phyloP scores from a whole-genome alignment of 53 echinoderm and acorn worm genomes.

The Mesocentrotus franciscanus region DNA sequence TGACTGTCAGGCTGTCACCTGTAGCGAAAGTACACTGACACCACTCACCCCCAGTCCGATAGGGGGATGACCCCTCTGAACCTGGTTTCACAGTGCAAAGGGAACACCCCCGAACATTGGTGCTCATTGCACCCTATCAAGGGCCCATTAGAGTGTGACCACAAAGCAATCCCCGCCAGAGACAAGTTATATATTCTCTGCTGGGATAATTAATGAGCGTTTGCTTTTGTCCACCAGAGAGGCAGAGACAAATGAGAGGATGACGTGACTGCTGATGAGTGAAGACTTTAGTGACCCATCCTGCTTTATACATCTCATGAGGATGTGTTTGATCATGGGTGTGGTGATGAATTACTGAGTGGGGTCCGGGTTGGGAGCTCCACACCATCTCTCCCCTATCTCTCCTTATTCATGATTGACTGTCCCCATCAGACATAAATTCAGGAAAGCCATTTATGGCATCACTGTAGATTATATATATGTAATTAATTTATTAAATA shows the following conservation, averaged over 20 bases:
- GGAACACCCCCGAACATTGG: slow-evolving; percentile 11
- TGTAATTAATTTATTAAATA: too few relatives aligned
- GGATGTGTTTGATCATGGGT: neutral
- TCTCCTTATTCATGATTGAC: neutral
- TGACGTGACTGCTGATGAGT: slow-evolving; percentile 29
- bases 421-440: too few relatives aligned
- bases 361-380: neutral
- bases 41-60: neutral
- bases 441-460: too few relatives aligned
- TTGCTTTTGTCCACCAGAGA: slow-evolving; percentile 41
- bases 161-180: slow-evolving; percentile 19
- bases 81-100: slow-evolving; percentile 23
- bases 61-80: slow-evolving; percentile 55
- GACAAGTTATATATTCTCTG: slow-evolving; percentile 16
- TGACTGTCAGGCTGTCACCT: slow-evolving; percentile 31
- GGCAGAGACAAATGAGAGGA: slow-evolving; percentile 18
- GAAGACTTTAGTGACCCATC: slow-evolving; percentile 43
- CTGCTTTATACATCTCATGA: slow-evolving; percentile 12
- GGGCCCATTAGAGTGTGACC: slow-evolving; percentile 38
- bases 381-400: neutral
- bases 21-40: slow-evolving; percentile 49
- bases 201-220: slow-evolving; percentile 31
- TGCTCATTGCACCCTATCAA: slow-evolving; percentile 41
- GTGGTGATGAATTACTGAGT: neutral
- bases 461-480: too few relatives aligned